Conservation (phyloP, 2,113 vertebrate genomes). For the Syrmaticus mikado region DNA sequence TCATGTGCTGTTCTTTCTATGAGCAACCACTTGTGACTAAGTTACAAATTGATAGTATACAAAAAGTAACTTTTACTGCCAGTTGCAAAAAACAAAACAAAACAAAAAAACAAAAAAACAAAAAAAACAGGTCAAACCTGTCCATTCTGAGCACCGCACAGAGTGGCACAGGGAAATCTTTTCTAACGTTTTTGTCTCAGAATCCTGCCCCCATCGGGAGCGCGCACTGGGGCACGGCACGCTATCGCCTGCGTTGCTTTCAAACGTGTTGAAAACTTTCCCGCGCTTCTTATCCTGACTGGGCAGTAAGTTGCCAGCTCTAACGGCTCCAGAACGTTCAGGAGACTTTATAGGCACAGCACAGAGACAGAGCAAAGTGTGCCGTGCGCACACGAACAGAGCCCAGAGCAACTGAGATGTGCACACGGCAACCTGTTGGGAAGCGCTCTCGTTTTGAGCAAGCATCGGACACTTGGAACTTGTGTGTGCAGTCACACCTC, state of each 20-base stretch:
- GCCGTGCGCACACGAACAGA: not conserved
- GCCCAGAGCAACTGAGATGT: not conserved
- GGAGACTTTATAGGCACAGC: not conserved
- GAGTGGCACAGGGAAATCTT: not conserved
- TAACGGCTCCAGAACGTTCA: not conserved
- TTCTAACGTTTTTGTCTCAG: not conserved
- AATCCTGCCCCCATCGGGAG: not conserved
- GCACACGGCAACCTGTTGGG: accelerated
- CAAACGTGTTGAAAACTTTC: constrained; percentile 38
- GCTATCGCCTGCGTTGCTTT: not conserved
- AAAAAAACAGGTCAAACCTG: accelerated
- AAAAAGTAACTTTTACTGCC: not conserved
- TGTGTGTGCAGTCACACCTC: not conserved
- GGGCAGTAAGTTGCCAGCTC: not conserved
- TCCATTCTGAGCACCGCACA: not conserved
- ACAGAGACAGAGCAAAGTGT: accelerated
- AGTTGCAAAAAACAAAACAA: not conserved
- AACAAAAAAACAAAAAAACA: not conserved
- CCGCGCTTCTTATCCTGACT: not conserved
- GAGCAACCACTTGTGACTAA: not conserved
- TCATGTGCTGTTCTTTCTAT: not conserved
- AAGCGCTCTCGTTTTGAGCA: not conserved
- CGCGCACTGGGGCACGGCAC: not conserved
- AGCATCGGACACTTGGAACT: not conserved
- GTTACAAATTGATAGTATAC: too few relatives aligned